Evolutionary conservation across 2,797 vertebrate species (phyloP), one percentile per base, ranked within the genome.

Genomic region (Balearica regulorum): DNA sequence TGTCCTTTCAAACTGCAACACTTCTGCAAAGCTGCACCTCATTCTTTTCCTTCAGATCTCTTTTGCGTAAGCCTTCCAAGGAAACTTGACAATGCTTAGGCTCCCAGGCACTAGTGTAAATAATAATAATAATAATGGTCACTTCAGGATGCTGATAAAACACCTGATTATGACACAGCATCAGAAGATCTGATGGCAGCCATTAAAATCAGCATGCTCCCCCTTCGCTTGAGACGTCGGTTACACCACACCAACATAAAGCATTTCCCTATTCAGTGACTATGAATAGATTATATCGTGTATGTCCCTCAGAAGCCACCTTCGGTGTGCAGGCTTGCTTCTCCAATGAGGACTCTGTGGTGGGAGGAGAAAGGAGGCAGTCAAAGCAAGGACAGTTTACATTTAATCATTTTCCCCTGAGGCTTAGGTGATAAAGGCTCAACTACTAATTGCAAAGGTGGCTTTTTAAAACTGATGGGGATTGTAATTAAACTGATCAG

Each of bases 401-500:
- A 3, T 93, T 93, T 95, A 60, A 80, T 94, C 44, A 29, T 80
- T 95, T 97, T 84, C 72, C 62, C 31, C 15, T 58, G 33, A 79
- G 75, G 71, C 41, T 91, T 91, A 68, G 43, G 55, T 85, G 61
- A 79, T 89, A 90, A 93, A 83, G 51, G 25, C 25, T 81, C 43
- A 37, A 29, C 19, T 83, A 10, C 44, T 89, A 57, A 57, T 77
- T 88, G 61, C 31, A 81, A 87, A 82, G 62, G 53, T 90, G 33
- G 49, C 57, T 93, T 90, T 86, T 96, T 83, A 54, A 75, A 95
- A 48, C 53, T 76, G 71, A 68, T 92, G 55, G 58, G 48, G 68
- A 87, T 73, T 89, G 68, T 90, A 79, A 92, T 97, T 95, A 95
- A 84, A 93, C 73, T 79, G 54, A 87, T 73, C 44, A 80, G 68